Evolutionary conservation across 2,113 vertebrate species (phyloP).

Genomic region (Grallaria varia): DNA sequence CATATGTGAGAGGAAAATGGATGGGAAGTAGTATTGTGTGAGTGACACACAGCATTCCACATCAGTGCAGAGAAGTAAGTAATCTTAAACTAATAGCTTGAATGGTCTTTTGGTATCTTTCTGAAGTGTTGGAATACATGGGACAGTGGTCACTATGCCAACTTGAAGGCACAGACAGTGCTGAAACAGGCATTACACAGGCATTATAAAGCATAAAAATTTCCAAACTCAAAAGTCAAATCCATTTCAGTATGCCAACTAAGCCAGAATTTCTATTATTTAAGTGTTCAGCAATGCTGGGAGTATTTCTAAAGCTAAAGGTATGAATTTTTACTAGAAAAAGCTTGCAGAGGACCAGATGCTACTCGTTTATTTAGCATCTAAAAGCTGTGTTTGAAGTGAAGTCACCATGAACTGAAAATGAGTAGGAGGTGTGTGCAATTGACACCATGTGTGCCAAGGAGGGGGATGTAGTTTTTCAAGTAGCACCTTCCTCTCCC

Average conservation of each 20-base stretch:
- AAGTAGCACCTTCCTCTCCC: not conserved
- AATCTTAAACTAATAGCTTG: not conserved
- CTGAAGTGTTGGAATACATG: not conserved
- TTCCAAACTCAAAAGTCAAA: not conserved
- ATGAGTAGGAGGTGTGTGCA: not conserved
- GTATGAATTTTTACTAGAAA: not conserved
- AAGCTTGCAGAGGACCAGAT: conserved; percentile 1
- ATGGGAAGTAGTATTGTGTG: not conserved
- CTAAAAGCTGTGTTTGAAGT: not conserved
- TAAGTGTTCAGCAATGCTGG: not conserved
- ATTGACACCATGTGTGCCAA: not conserved
- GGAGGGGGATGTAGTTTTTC: not conserved
- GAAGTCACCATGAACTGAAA: not conserved
- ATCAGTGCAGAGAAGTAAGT: not conserved
- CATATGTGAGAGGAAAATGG: not conserved
- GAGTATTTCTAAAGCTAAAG: not conserved
- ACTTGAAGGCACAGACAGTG: not conserved
- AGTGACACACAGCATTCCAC: not conserved
- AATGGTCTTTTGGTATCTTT: not conserved
- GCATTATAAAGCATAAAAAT: not conserved
- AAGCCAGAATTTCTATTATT: not conserved
- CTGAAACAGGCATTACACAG: not conserved
- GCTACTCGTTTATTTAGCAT: conserved; percentile 5
- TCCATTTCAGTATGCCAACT: not conserved
- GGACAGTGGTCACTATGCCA: not conserved